Percentiles rank a stretch among this genome's conserved stretches.
Conservation (phyloP, 2,888 invertebrate genomes). For the Sympetrum striolatum region DNA sequence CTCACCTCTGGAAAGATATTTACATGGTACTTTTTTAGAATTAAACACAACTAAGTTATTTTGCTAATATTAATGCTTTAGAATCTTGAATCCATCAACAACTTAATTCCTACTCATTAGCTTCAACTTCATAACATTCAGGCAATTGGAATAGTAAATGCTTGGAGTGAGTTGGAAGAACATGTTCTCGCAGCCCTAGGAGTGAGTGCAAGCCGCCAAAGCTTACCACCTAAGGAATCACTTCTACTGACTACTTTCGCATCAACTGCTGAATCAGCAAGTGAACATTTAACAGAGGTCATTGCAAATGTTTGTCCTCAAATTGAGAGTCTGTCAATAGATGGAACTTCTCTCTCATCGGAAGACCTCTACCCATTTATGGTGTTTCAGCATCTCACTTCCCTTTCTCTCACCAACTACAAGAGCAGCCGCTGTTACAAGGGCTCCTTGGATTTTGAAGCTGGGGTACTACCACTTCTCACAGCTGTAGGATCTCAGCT, state of each 20-base stretch:
- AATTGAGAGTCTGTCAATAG: conserved; percentile 51
- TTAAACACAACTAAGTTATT: too few species aligned
- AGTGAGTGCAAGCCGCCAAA: conserved; percentile 46
- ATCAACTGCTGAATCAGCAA: conserved; percentile 52
- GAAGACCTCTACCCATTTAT: conserved; percentile 54
- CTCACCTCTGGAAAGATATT: too few species aligned
- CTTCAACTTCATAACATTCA: conserved; percentile 5
- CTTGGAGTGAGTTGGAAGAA: conserved; percentile 48
- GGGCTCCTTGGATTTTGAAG: conserved; percentile 54
- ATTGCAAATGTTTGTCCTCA: conserved; percentile 53
- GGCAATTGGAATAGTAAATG: conserved; percentile 49
- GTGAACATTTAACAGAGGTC: conserved; percentile 50
- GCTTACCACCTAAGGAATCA: conserved; percentile 43
- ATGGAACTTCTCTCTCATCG: conserved; percentile 54
- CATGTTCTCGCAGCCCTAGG: conserved; percentile 48
- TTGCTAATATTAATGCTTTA: too few species aligned
- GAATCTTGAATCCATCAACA: too few species aligned
- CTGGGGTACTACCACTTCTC: conserved; percentile 55
- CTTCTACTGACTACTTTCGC: conserved; percentile 52
- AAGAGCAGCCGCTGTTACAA: conserved; percentile 49
- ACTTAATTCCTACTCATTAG: not conserved
- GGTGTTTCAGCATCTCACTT: conserved; percentile 50
- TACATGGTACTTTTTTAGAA: too few species aligned
- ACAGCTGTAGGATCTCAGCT: conserved; percentile 54
- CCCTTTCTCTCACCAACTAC: conserved; percentile 53